Base-by-base conservation (phyloP, 2,113 vertebrate species). In the Calidris pygmaea region DNA sequence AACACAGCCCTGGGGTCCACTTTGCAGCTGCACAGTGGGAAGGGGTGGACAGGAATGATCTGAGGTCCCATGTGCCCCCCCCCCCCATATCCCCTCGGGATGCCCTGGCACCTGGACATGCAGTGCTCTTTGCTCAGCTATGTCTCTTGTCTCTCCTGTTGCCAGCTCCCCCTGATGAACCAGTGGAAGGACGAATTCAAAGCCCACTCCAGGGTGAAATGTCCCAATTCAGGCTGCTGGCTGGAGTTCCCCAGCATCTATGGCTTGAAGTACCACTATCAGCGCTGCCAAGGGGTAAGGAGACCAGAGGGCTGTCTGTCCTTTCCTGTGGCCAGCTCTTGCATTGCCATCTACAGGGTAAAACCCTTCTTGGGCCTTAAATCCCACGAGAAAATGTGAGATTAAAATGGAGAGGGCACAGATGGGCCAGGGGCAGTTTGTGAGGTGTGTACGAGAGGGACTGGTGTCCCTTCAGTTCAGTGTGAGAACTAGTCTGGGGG, bases 141-240 rank as follows among this genome's bases (percentile, higher is more conserved):
- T n/a, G 3, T 85, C 80, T 71, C n/a, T 47, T 47, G 35, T 93
- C 85, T 96, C 82, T 94, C 90, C 81, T 62, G 6, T 87, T 85
- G 82, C 90, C 97, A 99, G 99, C 98, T 99, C 62, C 98, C 98
- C 85, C 97, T 99, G 98, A 99, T 99, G 98, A 98, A 98, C 88
- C 98, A 99, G 98, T 99, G 99, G 99, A 99, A 99, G 96, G 99
- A 99, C 5, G 99, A 99, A 96, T 99, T 99, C 98, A 99, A 99
- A 98, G 98, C 98, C 34, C 98, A 98, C 78, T 99, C 99, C 45
- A 98, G 99, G 96, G 99, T 99, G 97, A 99, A 99, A 96, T 99
- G 99, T 97, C 99, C 99, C 32, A 98, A 99, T 96, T 98, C 98
- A 6, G 99, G 99, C 95, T 99, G 99, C 98, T 99, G 99, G 99